Conservation (phyloP, 92 coral and sea anemone species). For the Scolanthus callimorphus region DNA sequence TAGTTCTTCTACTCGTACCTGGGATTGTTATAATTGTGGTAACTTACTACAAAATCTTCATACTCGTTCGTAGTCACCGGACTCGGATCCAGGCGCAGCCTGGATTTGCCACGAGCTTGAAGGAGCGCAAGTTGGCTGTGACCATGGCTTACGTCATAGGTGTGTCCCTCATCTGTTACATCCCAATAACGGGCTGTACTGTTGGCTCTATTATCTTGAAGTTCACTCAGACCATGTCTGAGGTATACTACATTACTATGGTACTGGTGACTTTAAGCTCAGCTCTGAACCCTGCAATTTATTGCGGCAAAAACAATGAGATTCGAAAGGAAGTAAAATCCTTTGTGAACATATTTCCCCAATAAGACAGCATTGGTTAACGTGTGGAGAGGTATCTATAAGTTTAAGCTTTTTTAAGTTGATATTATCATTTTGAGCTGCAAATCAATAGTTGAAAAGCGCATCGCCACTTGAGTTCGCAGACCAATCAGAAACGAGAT, state of each 20-base stretch:
- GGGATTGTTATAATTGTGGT: slow-evolving; percentile 1
- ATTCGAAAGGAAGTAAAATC: slow-evolving; percentile 7
- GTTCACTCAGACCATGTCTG: not conserved
- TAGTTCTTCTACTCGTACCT: slow-evolving; percentile 1
- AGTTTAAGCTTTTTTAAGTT: too few species aligned
- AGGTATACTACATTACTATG: slow-evolving; percentile 4
- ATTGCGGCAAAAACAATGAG: slow-evolving; percentile 18
- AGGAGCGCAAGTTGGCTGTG: slow-evolving; percentile 12
- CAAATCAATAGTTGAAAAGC: too few species aligned
- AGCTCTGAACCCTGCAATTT: slow-evolving; percentile 10
- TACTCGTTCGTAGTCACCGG: slow-evolving; percentile 12
- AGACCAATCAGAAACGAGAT: too few species aligned
- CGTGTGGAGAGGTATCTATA: too few species aligned
- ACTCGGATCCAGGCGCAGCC: slow-evolving; percentile 5
- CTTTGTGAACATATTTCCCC: too few species aligned
- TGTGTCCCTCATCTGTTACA: slow-evolving; percentile 11
- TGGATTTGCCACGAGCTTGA: not conserved
- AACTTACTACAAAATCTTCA: slow-evolving; percentile 7
- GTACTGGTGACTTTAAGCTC: slow-evolving; percentile 7
- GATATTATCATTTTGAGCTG: too few species aligned
- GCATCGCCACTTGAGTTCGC: too few species aligned
- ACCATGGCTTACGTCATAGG: slow-evolving; percentile 29
- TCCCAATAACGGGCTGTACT: slow-evolving; percentile 1
- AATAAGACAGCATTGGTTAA: too few species aligned
- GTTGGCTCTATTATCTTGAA: slow-evolving; percentile 1